Evolutionary conservation across 2,888 invertebrate genomes (phyloP).

Genomic region (Branchellion lobata): DNA sequence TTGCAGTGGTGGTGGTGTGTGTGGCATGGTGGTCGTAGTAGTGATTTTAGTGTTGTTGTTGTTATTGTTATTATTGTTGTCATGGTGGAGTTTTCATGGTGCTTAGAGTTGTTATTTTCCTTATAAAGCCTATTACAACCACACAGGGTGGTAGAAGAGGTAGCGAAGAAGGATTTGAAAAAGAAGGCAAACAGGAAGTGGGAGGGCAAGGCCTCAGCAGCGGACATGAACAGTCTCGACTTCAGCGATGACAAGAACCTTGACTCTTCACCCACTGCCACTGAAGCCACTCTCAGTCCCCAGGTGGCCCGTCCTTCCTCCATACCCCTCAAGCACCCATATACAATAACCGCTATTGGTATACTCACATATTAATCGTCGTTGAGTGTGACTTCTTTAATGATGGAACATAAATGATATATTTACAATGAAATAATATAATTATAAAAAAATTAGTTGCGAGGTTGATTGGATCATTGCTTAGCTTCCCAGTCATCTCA

Average conservation of each 20-base stretch:
- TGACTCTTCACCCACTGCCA: background rate
- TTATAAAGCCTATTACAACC: too few species aligned
- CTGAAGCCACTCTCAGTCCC: background rate
- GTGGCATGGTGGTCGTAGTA: background rate
- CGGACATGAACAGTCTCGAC: conserved; percentile 78
- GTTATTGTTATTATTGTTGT: background rate
- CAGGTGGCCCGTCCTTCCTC: background rate
- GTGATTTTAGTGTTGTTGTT: background rate
- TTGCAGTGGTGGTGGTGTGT: background rate
- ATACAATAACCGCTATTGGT: background rate
- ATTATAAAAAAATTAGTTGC: too few species aligned
- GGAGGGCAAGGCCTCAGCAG: conserved; percentile 73
- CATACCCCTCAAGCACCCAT: background rate
- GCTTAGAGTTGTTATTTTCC: too few species aligned
- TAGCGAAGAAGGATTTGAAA: conserved; percentile 53
- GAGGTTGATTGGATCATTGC: too few species aligned
- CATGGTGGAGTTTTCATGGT: too few species aligned
- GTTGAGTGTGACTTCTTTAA: too few species aligned
- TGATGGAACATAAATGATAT: too few species aligned
- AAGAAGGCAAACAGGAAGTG: conserved; percentile 83
- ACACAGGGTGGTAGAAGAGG: conserved; percentile 12
- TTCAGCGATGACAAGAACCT: conserved; percentile 62
- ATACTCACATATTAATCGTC: too few species aligned
- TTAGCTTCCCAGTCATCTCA: too few species aligned
- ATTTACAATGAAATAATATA: too few species aligned